Conservation (phyloP, 2,113 vertebrate species). For the Clarias gariepinus region DNA sequence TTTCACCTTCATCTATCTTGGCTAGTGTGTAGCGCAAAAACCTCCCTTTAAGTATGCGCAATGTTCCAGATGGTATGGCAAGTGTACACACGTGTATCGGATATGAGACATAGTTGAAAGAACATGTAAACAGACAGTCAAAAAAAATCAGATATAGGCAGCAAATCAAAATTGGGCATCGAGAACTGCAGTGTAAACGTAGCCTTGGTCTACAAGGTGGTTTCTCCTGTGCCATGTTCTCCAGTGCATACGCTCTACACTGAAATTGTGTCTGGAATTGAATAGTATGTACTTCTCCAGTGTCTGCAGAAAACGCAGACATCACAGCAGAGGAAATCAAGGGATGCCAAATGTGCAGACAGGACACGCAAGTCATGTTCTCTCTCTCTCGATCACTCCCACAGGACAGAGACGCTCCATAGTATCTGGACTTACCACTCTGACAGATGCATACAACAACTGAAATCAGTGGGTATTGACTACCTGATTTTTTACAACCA, state of each 20-base stretch:
- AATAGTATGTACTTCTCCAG: neutral
- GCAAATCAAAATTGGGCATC: too few species aligned
- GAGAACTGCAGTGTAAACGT: too few species aligned
- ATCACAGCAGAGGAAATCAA: neutral
- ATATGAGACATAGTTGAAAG: too few species aligned
- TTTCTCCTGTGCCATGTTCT: neutral
- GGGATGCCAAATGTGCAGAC: neutral
- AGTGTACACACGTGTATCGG: too few species aligned
- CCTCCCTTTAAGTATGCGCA: too few species aligned
- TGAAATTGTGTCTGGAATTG: neutral
- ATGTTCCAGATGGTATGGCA: too few species aligned
- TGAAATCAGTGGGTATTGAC: neutral
- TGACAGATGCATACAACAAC: neutral
- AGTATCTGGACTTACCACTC: neutral
- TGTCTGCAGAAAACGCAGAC: neutral
- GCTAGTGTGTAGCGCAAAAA: too few species aligned
- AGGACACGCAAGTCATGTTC: constrained; percentile 27
- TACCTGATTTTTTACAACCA: neutral
- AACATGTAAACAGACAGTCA: too few species aligned
- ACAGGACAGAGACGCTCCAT: neutral
- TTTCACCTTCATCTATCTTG: too few species aligned
- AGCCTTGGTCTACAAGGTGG: neutral
- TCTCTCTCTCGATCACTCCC: neutral
- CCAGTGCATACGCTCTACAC: neutral
- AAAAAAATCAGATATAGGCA: too few species aligned